Base-by-base conservation (phyloP, 2,888 invertebrate genomes). In the Drosophila mayaguana region DNA sequence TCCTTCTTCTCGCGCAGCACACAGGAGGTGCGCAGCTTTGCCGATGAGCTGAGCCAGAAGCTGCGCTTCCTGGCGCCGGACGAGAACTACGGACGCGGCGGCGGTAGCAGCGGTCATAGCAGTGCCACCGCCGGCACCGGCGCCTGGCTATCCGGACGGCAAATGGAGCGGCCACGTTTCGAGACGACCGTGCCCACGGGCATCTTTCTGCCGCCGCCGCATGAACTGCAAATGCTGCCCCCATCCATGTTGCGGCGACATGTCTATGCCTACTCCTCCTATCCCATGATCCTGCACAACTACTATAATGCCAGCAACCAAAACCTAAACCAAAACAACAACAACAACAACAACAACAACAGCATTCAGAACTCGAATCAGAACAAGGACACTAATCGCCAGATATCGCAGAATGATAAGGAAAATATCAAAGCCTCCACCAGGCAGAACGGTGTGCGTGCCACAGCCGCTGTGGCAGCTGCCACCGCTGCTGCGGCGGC, bases 161-260 rank as follows among this genome's bases (percentile, higher is more conserved):
- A 65, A 46, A 76, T 84, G 48, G 93, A 93, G 54, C 93, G 94
- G 69, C 95, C 95, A 67, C 95, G 96, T 12, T 97, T 97, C 90
- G 95, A 97, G 75, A 97, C 96, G 12, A 97, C 97, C 0, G 97
- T 97, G 48, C 96, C 95, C 82, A 95, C 95, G 59, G 97, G 97
- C 3, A 95, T 95, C 84, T 97, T 97, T 91, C 93, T 97, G 75
- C 95, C 96, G 88, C 97, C 97, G 7, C 96, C 96, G 48, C 96
- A 96, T 9, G 92, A 93, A 55, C 79, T 91, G 66, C 88, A 86
- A 25, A 91, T 91, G 75, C 74, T 91, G 62, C 82, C 91, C 46
- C 86, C 89, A 32, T 80, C 91, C 78, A 69, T 90, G 72, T 67
- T 87, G 62, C 75, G 85, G 46, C 85, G 93, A 81, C 92, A 94